Base-by-base conservation (phyloP, 2,888 invertebrate genomes). In the Troides helena region DNA sequence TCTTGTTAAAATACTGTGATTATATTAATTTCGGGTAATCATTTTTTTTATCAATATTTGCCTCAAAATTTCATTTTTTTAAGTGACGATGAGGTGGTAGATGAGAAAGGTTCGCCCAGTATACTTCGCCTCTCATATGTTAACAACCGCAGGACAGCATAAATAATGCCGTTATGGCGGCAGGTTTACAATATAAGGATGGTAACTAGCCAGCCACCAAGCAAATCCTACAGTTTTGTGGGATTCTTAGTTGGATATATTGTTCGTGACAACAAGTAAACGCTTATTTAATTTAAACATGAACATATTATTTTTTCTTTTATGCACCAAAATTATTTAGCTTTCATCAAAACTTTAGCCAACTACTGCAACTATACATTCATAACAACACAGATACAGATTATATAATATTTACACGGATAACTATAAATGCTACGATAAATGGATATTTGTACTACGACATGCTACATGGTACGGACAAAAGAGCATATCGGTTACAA, bases 391-490 rank as follows among this genome's bases (percentile, higher is more conserved):
- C 66, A 72, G 71, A 75, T 64, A 68, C 67, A 72, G 65, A 66
- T 62, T 72, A 72, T 36, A 70, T 73, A 23, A 72, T 76, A 77
- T 75, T 71, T 72, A 75, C 69, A 74, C 53, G 43, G 68, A 69
- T 74, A 75, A 72, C 74, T 75, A 75, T 70, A 72, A 63, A 73
- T 74, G 73, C 77, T 78, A 78, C 57, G 70, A 76, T 72, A 76
- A 78, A 73, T 73, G 76, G 68, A 77, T 75, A 73, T 77, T 77
- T 77, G 72, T 69, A 76, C 71, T 76, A 75, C 73, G 75, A 80
- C 77, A 78, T 77, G 74, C 67, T 61, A 61, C 67, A 62, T 63
- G 57, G 67, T 63, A 57, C 50, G 58, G 62, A 65, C 43, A 64
- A 50, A 64, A 46, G n/a, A 63, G 23, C 62, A 63, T 60, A 36